A percentile compares a stretch with the other conserved stretches of the same genome.
These are phyloP conservation scores for Trididemnum nubilum DNA, from an alignment of 23 tunicate species.

Conservation along the genomic window DNA sequence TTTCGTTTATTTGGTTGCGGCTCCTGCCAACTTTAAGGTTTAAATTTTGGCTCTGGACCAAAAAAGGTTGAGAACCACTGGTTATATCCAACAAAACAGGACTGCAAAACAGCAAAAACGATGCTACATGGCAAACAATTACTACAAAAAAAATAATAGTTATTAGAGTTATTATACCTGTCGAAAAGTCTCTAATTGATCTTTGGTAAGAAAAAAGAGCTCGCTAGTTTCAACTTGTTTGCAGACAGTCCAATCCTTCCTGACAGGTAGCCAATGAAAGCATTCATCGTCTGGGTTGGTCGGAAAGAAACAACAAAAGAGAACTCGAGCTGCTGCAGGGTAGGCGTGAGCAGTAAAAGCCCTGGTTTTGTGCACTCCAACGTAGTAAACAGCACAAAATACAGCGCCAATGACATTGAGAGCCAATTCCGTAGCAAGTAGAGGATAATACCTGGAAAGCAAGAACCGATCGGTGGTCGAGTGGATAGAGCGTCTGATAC, in stretches of 20 bases:
- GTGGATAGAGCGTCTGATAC: no score
- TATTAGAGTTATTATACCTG: no score
- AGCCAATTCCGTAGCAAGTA: slow-evolving; percentile 46
- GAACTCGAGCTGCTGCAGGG: slow-evolving; percentile 41
- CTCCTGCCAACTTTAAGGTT: no score
- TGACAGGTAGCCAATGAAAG: slow-evolving; percentile 33
- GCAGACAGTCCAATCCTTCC: slow-evolving; percentile 80
- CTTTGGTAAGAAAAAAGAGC: slow-evolving; percentile 68
- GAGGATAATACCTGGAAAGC: slow-evolving; percentile 54
- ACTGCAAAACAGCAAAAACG: no score
- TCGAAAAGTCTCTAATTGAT: slow-evolving; percentile 42
- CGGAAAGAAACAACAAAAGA: slow-evolving; percentile 52
- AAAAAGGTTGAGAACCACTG: no score
- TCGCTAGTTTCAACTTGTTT: slow-evolving; percentile 95
- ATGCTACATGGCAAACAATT: no score
- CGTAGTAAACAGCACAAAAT: slow-evolving; percentile 63
- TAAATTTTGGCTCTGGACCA: no score
- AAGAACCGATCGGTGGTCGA: no score
- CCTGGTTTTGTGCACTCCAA: slow-evolving; percentile 74
- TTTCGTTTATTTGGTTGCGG: no score
- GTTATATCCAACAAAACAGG: no score
- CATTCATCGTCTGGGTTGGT: slow-evolving; percentile 17
- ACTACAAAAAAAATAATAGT: no score
- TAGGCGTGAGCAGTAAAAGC: slow-evolving; percentile 76
- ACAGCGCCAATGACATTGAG: slow-evolving; percentile 52